Evolutionary conservation across 1,140 invertebrate genomes (phyloP).

Genomic region (Asobara japonica): DNA sequence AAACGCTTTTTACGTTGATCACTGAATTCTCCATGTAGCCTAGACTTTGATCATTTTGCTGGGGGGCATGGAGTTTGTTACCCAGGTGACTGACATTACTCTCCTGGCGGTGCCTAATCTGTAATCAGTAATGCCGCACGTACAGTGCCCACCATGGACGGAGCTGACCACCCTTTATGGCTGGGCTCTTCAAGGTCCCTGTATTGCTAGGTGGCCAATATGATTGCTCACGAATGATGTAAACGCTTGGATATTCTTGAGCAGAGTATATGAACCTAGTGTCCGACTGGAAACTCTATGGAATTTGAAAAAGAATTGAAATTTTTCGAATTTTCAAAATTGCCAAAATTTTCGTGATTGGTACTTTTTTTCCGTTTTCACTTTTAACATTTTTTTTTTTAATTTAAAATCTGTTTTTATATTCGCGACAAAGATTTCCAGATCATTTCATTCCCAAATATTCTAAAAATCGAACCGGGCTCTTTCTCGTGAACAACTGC

Average conservation of each 20-base stretch:
- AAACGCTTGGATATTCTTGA: not conserved
- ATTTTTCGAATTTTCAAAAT: no score
- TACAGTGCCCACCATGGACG: conserved; percentile 36
- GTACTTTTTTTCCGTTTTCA: no score
- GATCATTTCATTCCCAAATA: no score
- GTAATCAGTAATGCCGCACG: conserved; percentile 49
- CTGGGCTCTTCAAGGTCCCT: not conserved
- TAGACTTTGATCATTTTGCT: conserved; percentile 38
- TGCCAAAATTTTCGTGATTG: no score
- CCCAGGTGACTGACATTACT: conserved; percentile 52
- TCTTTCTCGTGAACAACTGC: no score
- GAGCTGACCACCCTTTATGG: conserved; percentile 6
- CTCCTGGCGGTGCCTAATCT: conserved; percentile 47
- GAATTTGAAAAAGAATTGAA: no score
- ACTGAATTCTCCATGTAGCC: conserved; percentile 11
- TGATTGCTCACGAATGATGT: not conserved
- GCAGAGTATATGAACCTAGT: no score
- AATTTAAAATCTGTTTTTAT: no score
- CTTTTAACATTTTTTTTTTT: no score
- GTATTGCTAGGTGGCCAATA: not conserved
- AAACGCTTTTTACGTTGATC: conserved; percentile 28
- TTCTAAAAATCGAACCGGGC: no score
- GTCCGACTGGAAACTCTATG: no score
- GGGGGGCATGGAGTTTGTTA: conserved; percentile 8
- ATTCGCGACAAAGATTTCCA: no score